These are phyloP conservation scores for Anodontia alba DNA, from an alignment of 2,888 invertebrate species.

Conservation along the genomic window DNA sequence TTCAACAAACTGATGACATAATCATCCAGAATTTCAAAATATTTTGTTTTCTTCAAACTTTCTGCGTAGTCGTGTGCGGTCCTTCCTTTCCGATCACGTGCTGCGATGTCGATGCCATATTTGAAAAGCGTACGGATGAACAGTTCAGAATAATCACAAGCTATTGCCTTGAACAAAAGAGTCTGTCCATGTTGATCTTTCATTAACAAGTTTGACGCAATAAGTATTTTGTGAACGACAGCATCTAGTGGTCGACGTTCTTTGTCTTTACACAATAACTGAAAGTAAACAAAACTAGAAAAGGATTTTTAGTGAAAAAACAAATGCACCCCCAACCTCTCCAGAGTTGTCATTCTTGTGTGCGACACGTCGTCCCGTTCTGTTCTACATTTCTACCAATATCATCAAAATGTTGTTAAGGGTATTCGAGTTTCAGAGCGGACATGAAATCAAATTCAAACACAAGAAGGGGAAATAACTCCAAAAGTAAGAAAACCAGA, in stretches of 20 bases:
- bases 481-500: too few relatives aligned
- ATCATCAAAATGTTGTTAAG: too few relatives aligned
- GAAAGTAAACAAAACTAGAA: conserved; percentile 8
- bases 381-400: too few relatives aligned
- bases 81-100: conserved; percentile 73
- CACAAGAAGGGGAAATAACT: too few relatives aligned
- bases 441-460: too few relatives aligned
- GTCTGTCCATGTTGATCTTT: conserved; percentile 75
- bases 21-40: conserved; percentile 70
- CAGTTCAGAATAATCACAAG: conserved; percentile 62
- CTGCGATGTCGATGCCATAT: conserved; percentile 69
- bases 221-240: conserved; percentile 72
- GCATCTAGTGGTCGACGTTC: conserved; percentile 65
- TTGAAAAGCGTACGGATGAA: conserved; percentile 72
- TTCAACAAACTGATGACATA: conserved; percentile 65
- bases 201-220: conserved; percentile 65
- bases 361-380: too few relatives aligned
- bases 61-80: conserved; percentile 72
- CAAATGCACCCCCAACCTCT: not conserved
- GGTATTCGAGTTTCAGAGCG: not conserved
- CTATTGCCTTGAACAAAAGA: conserved; percentile 76
- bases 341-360: too few relatives aligned
- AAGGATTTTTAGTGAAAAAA: too few relatives aligned
- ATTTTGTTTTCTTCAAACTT: conserved; percentile 59
- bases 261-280: conserved; percentile 58